Conservation (phyloP, 2,888 invertebrate genomes). For the Mesorhabditis spiculigera region DNA sequence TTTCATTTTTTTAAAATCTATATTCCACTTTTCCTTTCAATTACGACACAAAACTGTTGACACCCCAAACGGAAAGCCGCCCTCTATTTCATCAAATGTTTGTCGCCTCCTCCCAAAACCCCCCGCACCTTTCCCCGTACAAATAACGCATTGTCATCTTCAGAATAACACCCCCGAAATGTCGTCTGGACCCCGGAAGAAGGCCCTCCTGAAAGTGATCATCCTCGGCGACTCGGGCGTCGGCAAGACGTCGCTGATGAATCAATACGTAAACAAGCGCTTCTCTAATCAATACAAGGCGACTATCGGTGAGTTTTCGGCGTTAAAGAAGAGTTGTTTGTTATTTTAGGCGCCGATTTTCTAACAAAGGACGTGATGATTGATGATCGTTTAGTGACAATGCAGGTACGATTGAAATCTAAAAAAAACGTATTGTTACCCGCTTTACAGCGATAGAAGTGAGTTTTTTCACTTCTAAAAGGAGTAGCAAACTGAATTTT, state of each 20-base stretch:
- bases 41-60: too few relatives aligned
- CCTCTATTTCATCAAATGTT: too few relatives aligned
- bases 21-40: too few relatives aligned
- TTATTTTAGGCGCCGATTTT: constrained; percentile 99
- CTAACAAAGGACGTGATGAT: constrained; percentile 90
- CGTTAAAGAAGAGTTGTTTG: constrained; percentile 61
- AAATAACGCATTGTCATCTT: too few relatives aligned
- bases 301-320: not conserved
- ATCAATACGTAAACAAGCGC: constrained; percentile 99
- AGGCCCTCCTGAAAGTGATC: constrained; percentile 54
- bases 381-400: constrained; percentile 96
- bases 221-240: constrained; percentile 68
- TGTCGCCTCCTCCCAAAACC: too few relatives aligned
- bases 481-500: too few relatives aligned
- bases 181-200: constrained; percentile 45
- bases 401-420: constrained; percentile 68
- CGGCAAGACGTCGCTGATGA: constrained; percentile 99
- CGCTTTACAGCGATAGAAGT: too few relatives aligned
- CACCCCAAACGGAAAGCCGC: too few relatives aligned
- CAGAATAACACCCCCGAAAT: not conserved
- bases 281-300: constrained; percentile 97
- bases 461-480: too few relatives aligned
- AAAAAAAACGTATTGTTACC: too few relatives aligned
- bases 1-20: too few relatives aligned
- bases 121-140: too few relatives aligned